These are phyloP conservation scores for Cecidostiba fungosa DNA, from an alignment of 2,888 invertebrate genomes.

Conservation along the genomic window DNA sequence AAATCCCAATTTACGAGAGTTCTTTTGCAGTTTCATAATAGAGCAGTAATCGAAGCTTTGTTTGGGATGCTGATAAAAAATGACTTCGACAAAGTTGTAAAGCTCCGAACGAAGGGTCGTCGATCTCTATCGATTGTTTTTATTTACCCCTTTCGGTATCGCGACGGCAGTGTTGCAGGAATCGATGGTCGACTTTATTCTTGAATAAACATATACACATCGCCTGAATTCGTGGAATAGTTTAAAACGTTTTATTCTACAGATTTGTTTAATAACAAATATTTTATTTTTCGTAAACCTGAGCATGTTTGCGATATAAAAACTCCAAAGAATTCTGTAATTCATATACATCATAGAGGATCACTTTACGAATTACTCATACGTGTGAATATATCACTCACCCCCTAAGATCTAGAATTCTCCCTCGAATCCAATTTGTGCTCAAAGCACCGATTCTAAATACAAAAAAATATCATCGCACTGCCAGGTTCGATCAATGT, in stretches of 20 bases:
- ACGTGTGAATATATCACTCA: background rate
- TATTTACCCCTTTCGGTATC: background rate
- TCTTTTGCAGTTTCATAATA: constrained; percentile 41
- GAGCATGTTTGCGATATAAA: too few species aligned
- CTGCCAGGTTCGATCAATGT: constrained; percentile 37
- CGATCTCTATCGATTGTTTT: constrained; percentile 32
- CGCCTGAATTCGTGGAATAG: background rate
- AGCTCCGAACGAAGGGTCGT: background rate
- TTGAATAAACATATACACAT: too few species aligned
- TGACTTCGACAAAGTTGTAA: constrained; percentile 36
- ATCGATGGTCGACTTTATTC: background rate
- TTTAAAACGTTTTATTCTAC: background rate
- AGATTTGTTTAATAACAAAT: background rate
- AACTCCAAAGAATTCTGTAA: too few species aligned
- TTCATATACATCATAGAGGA: too few species aligned
- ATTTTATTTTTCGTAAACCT: background rate
- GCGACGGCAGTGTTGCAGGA: background rate
- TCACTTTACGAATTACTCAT: background rate
- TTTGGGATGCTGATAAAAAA: constrained; percentile 44
- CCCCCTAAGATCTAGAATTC: too few species aligned
- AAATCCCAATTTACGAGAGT: constrained; percentile 49
- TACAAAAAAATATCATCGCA: constrained; percentile 24
- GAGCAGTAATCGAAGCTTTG: constrained; percentile 49
- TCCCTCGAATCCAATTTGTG: constrained; percentile 14
- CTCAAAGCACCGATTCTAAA: background rate